phyloP scores from a whole-genome alignment of 2,888 invertebrate genomes.

The Psococerastis gibbosa region DNA sequence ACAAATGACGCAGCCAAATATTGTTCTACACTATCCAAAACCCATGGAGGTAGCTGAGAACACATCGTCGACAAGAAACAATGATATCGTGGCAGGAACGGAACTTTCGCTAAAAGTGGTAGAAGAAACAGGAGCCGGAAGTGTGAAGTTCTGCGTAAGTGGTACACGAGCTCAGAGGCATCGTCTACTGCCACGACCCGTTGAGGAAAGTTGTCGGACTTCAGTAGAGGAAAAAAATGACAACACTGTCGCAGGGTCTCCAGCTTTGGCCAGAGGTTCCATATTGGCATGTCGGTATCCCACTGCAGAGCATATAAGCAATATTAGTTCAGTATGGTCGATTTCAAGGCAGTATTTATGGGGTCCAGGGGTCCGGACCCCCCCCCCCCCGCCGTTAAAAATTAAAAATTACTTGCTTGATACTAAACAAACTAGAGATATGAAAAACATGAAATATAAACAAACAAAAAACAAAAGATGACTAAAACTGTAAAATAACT shows the following conservation, averaged over 20 bases:
- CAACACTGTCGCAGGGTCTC: not conserved
- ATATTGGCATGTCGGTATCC: not conserved
- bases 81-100: not conserved
- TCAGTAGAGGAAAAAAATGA: constrained; percentile 4
- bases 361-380: no score
- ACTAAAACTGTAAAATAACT: no score
- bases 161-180: not conserved
- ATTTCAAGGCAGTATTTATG: no score
- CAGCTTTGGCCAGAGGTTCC: not conserved
- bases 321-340: no score
- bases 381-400: no score
- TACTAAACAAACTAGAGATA: no score
- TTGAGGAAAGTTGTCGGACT: not conserved
- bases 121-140: not conserved
- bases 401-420: no score
- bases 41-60: not conserved
- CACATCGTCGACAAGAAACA: not conserved
- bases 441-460: no score
- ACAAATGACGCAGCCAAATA: not conserved
- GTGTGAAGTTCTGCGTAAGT: not conserved
- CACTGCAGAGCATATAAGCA: no score
- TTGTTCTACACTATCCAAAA: not conserved
- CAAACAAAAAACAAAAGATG: no score
- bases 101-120: not conserved
- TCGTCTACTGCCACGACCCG: not conserved